Evolutionary conservation across 2,888 invertebrate genomes (phyloP).

Genomic region (Leptinotarsa rubiginosa): DNA sequence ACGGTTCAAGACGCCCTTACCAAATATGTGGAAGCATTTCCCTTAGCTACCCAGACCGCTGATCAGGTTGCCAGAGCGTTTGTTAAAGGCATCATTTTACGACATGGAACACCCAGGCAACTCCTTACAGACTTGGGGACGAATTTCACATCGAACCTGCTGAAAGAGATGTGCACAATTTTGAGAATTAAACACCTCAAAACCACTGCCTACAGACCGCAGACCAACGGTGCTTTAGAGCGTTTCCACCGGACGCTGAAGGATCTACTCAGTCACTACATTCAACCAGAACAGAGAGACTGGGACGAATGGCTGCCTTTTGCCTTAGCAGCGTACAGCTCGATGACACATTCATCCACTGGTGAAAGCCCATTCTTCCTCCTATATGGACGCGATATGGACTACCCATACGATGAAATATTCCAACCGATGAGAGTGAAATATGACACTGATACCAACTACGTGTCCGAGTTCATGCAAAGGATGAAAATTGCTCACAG

Average conservation of each 20-base stretch:
- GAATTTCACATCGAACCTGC: slow-evolving; percentile 48
- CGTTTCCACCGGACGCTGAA: slow-evolving; percentile 42
- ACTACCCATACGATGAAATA: slow-evolving; percentile 43
- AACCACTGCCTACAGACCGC: slow-evolving; percentile 47
- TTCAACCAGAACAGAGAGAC: slow-evolving; percentile 48
- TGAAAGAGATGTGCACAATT: slow-evolving; percentile 24
- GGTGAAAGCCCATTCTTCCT: slow-evolving; percentile 48
- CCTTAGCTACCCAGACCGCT: slow-evolving; percentile 50
- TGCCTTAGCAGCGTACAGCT: slow-evolving; percentile 47
- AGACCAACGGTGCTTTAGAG: slow-evolving; percentile 47
- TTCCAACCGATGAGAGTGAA: slow-evolving; percentile 34
- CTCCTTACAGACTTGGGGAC: slow-evolving; percentile 53
- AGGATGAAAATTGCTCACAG: no score
- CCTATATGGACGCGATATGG: slow-evolving; percentile 46
- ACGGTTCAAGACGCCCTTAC: slow-evolving; percentile 52
- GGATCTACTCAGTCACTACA: slow-evolving; percentile 47
- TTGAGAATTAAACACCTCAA: slow-evolving; percentile 35
- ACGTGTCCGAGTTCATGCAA: no score
- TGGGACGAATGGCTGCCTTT: slow-evolving; percentile 54
- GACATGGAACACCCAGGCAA: slow-evolving; percentile 52
- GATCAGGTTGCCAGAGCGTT: slow-evolving; percentile 50
- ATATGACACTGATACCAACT: no score
- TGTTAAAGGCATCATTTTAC: slow-evolving; percentile 47
- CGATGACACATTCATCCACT: slow-evolving; percentile 46
- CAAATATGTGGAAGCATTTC: slow-evolving; percentile 52